Base-by-base conservation (phyloP, 2,888 invertebrate genomes). In the Trichogramma evanescens region DNA sequence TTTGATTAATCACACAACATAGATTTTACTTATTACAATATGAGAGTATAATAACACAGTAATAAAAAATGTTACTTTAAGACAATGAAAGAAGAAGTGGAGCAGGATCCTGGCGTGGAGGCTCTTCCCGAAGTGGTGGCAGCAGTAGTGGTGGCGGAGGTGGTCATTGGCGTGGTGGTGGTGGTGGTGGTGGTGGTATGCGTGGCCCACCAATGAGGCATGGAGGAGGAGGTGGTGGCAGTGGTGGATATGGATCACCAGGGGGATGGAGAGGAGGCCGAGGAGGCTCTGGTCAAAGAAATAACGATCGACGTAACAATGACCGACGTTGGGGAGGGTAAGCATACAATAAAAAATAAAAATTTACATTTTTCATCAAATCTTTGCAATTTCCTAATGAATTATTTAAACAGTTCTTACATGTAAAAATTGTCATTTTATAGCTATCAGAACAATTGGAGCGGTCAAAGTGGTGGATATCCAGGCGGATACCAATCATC, bases 51-150 rank as follows among this genome's bases (percentile, higher is more conserved):
- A 45, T 45, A n/a, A 45, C 26, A 26, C 26, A 26, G 26, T 26
- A 26, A 26, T 26, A 2, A 44, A 38, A 6, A 44, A 44, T 13
- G 4, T 13, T 49, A 13, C 8, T 5, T 38, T 41, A 69, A 56
- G 76, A 74, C 42, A 62, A 59, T 10, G 65, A 65, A 46, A 61
- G 63, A 58, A 72, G 77, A 67, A 73, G 68, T 65, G 72, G 76
- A 41, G 74, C 70, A 65, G 65, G 72, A 0, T 50, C 67, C 5
- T 76, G 79, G 73, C 72, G 77, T 40, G 73, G 74, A 8, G 70
- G 74, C 38, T 26, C 26, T 26, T 26, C 26, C 26, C 48, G 61
- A 1, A 72, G 71, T 26, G 70, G 72, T 39, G 71, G 72, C 54
- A 71, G 76, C 7, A 65, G 70, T 10, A 65, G 70, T 40, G 69